phyloP scores from a whole-genome alignment of 1,140 invertebrate genomes.

The Ips typographus region DNA sequence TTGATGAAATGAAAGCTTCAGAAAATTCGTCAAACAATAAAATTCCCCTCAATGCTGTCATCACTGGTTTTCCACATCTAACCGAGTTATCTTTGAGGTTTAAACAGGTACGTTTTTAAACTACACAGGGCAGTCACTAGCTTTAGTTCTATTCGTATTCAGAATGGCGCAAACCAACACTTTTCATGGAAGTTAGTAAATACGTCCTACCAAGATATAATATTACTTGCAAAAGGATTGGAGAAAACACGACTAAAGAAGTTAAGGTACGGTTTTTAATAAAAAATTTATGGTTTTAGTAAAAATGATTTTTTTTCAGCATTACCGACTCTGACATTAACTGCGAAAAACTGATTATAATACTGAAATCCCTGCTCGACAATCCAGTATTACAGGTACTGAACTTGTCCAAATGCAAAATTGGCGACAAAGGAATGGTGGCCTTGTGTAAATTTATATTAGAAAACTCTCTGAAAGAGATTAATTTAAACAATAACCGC shows the following conservation, averaged over 20 bases:
- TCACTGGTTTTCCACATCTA: conserved; percentile 53
- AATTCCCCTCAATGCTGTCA: conserved; percentile 55
- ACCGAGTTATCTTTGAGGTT: conserved; percentile 52
- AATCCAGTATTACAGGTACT: conserved; percentile 18
- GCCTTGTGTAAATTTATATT: conserved; percentile 20
- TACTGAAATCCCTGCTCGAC: conserved; percentile 26
- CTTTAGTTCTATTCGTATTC: conserved; percentile 8
- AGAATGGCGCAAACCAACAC: conserved; percentile 48
- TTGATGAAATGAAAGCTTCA: conserved; percentile 37
- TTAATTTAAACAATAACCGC: conserved; percentile 26
- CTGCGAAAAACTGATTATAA: conserved; percentile 23
- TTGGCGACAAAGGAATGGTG: conserved; percentile 20
- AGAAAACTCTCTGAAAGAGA: conserved; percentile 13
- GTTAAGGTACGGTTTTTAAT: conserved; percentile 46
- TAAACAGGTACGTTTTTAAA: conserved; percentile 38
- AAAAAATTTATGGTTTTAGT: neutral
- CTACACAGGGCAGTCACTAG: neutral
- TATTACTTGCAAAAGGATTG: conserved; percentile 53
- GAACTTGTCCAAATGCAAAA: conserved; percentile 33
- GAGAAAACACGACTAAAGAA: conserved; percentile 52
- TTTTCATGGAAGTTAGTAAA: conserved; percentile 55
- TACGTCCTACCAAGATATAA: conserved; percentile 55
- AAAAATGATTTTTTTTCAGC: conserved; percentile 11
- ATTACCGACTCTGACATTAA: conserved; percentile 35
- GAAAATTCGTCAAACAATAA: conserved; percentile 49